Evolutionary conservation across 2,888 invertebrate species (phyloP), one percentile per base, ranked within the genome.

Genomic region (Aleiodes testaceus): DNA sequence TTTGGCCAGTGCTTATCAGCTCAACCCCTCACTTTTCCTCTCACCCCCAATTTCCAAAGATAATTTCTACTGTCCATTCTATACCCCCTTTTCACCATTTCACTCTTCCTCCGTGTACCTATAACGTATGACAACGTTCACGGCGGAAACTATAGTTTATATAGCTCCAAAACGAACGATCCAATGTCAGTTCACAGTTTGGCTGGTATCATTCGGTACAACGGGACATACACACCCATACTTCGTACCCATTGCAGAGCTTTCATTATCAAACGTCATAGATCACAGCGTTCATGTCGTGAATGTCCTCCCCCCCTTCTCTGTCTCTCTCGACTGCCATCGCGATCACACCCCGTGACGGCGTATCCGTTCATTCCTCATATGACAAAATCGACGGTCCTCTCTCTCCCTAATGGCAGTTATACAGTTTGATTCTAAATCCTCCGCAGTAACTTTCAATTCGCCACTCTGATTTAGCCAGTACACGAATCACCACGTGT

Each of bases 211-310:
- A 63, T 72, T 72, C 52, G 61, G 63, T 20, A 63, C 20, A 16
- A 55, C 50, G 61, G 36, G 52, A 47, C 61, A 44, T 52, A 50
- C 66, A 69, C 69, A 68, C 70, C 71, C 73, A 74, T 53, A 69
- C 72, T 55, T 69, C 72, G 70, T 81, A 77, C 78, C 81, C 80
- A 81, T 79, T 71, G 72, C 69, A 67, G 81, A 77, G 81, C 84
- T 86, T 85, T 85, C 86, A 86, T 87, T 86, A 86, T 87, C 87
- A 83, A 82, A 78, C 79, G 73, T 81, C 83, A 86, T 87, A 84
- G 81, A 87, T 87, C 87, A 87, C 77, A 63, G 63, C 61, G 66
- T 71, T 49, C 61, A 66, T 66, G 71, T 71, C 45, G 66, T 47
- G 70, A 30, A 59, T 59, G 16, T 44, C 65, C 59, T 14, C 14